phyloP scores from a whole-genome alignment of 2,888 invertebrate genomes.

The Dolomedes plantarius region DNA sequence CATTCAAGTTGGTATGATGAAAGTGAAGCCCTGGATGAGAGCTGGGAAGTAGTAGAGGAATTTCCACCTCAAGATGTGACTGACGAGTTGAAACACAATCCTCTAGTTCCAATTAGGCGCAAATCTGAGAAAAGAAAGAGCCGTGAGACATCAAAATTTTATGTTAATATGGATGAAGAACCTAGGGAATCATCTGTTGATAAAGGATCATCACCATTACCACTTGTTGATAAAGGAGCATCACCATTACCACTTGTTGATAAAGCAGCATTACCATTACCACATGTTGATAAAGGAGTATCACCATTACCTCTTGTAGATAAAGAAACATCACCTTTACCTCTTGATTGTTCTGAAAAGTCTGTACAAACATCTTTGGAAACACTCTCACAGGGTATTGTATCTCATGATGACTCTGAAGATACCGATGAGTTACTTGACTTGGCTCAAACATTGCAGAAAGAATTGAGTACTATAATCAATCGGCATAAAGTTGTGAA shows the following conservation, averaged over 20 bases:
- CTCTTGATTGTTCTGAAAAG: constrained; percentile 65
- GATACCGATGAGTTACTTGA: constrained; percentile 71
- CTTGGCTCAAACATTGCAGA: constrained; percentile 65
- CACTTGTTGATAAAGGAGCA: constrained; percentile 45
- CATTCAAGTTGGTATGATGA: constrained; percentile 76
- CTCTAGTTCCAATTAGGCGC: constrained; percentile 1
- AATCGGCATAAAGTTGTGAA: constrained; percentile 51
- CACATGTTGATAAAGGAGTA: no score
- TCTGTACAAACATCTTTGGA: constrained; percentile 68
- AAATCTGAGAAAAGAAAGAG: constrained; percentile 27
- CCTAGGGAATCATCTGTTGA: background rate
- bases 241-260: constrained; percentile 53
- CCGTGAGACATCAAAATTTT: constrained; percentile 53
- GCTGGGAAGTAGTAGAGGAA: constrained; percentile 47
- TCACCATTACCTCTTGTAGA: constrained; percentile 51
- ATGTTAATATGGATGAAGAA: constrained; percentile 44
- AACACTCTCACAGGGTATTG: constrained; percentile 54
- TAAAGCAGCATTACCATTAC: background rate
- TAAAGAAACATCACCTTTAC: constrained; percentile 66
- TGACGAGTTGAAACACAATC: background rate
- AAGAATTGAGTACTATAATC: constrained; percentile 66
- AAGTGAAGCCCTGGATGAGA: constrained; percentile 75
- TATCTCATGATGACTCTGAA: constrained; percentile 53
- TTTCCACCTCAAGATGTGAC: constrained; percentile 4
- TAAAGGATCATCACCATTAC: background rate